Conservation (phyloP, 2,113 vertebrate species). For the Poeciliopsis prolifica region DNA sequence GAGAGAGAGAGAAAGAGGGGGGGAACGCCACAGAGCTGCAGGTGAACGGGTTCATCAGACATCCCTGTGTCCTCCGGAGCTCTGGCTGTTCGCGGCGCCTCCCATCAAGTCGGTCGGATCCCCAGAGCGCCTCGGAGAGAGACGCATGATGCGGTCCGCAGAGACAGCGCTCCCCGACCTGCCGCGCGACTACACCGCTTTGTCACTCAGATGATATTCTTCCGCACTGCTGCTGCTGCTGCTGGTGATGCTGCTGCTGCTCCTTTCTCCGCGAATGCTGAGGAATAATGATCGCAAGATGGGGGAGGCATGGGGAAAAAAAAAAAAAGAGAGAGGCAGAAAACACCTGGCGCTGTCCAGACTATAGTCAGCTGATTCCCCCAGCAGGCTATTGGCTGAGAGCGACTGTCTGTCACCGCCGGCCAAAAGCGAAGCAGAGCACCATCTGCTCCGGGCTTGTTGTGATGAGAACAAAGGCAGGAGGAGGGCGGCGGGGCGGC, state of each 20-base stretch:
- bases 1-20: background rate
- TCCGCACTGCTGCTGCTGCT: constrained; percentile 55
- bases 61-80: constrained; percentile 18
- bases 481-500: constrained; percentile 61
- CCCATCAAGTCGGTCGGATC: constrained; percentile 40
- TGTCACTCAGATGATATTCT: constrained; percentile 53
- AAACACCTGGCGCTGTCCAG: constrained; percentile 88
- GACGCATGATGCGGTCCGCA: constrained; percentile 62
- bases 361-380: constrained; percentile 86
- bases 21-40: constrained; percentile 12
- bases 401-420: constrained; percentile 65
- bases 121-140: constrained; percentile 44
- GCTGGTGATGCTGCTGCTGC: constrained; percentile 26
- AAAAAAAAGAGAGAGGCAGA: constrained; percentile 14
- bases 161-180: constrained; percentile 53
- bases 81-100: constrained; percentile 49
- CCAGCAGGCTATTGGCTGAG: constrained; percentile 81
- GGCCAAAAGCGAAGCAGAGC: constrained; percentile 68
- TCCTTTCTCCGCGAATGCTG: constrained; percentile 66
- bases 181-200: constrained; percentile 48
- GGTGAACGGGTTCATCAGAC: constrained; percentile 15
- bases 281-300: constrained; percentile 72
- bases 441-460: constrained; percentile 83
- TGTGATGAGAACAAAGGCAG: constrained; percentile 82
- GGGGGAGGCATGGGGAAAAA: background rate